Percentiles rank a stretch among this genome's conserved stretches.
phyloP scores from a whole-genome alignment of 1,140 invertebrate species.

The Probaryconus sp. region DNA sequence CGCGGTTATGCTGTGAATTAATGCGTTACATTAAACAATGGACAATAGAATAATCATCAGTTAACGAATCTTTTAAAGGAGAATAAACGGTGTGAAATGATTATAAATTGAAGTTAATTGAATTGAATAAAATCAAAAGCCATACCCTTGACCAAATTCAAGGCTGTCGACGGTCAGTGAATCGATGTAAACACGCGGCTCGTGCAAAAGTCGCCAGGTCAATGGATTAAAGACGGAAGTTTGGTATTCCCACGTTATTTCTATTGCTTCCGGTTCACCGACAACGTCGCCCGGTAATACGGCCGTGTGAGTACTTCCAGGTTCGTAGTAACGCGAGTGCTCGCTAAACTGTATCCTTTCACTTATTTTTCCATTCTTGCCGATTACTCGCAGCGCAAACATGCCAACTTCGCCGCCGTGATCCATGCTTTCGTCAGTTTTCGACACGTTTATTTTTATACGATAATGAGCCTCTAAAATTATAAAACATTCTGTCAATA shows the following conservation, averaged over 20 bases:
- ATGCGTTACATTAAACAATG: slow-evolving; percentile 34
- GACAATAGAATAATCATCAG: too few species aligned
- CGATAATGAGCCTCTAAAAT: slow-evolving; percentile 86
- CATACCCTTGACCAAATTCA: slow-evolving; percentile 82
- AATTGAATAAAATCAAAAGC: slow-evolving; percentile 26
- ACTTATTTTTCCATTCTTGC: slow-evolving; percentile 80
- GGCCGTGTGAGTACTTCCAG: slow-evolving; percentile 83
- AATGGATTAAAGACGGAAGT: slow-evolving; percentile 88
- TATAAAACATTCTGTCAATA: not conserved
- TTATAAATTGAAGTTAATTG: too few species aligned
- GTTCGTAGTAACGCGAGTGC: slow-evolving; percentile 81
- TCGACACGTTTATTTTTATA: slow-evolving; percentile 85
- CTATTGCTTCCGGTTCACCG: slow-evolving; percentile 81
- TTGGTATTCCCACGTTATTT: slow-evolving; percentile 87
- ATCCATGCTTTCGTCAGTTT: slow-evolving; percentile 82
- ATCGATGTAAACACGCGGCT: slow-evolving; percentile 84
- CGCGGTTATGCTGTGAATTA: slow-evolving; percentile 72
- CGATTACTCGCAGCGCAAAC: slow-evolving; percentile 83
- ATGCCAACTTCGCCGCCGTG: slow-evolving; percentile 89
- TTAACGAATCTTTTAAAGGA: too few species aligned
- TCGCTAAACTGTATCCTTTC: slow-evolving; percentile 81
- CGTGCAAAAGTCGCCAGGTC: slow-evolving; percentile 87
- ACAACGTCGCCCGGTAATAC: slow-evolving; percentile 84
- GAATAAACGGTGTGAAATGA: too few species aligned
- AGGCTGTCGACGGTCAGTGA: slow-evolving; percentile 85